phyloP scores from a whole-genome alignment of 2,888 invertebrate genomes.

The Erebia ligea region DNA sequence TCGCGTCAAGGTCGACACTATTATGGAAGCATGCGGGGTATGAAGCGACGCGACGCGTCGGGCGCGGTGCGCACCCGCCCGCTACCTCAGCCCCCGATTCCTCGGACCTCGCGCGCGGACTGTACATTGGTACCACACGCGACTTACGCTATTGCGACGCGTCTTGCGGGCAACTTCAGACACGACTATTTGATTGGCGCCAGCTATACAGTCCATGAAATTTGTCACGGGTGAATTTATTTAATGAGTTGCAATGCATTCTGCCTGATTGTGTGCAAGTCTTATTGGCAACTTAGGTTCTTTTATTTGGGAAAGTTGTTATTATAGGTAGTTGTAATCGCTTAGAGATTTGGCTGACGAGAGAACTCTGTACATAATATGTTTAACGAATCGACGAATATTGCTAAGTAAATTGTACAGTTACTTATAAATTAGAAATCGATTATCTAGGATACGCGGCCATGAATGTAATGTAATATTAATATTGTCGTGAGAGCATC shows the following conservation, averaged over 20 bases:
- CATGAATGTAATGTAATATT: slow-evolving; percentile 68
- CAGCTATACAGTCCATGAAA: not conserved
- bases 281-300: slow-evolving; percentile 7
- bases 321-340: slow-evolving; percentile 34
- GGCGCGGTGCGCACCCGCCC: no score
- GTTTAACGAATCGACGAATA: slow-evolving; percentile 62
- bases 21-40: no score
- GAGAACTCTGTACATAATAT: slow-evolving; percentile 73
- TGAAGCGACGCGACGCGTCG: no score
- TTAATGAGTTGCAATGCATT: not conserved
- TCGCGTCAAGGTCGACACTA: no score
- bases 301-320: slow-evolving; percentile 24
- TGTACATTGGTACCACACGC: no score
- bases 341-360: slow-evolving; percentile 45
- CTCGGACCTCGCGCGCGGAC: no score
- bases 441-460: slow-evolving; percentile 66
- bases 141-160: no score
- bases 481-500: slow-evolving; percentile 61
- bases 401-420: slow-evolving; percentile 67
- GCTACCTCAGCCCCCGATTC: no score
- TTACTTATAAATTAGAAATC: slow-evolving; percentile 62
- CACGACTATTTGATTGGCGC: no score
- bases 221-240: slow-evolving; percentile 12
- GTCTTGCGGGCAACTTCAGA: no score
- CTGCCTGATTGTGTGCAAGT: slow-evolving; percentile 12